A percentile compares a stretch with the other conserved stretches of the same genome.
Conservation (phyloP, 2,113 vertebrate genomes). For the Sorex fumeus region DNA sequence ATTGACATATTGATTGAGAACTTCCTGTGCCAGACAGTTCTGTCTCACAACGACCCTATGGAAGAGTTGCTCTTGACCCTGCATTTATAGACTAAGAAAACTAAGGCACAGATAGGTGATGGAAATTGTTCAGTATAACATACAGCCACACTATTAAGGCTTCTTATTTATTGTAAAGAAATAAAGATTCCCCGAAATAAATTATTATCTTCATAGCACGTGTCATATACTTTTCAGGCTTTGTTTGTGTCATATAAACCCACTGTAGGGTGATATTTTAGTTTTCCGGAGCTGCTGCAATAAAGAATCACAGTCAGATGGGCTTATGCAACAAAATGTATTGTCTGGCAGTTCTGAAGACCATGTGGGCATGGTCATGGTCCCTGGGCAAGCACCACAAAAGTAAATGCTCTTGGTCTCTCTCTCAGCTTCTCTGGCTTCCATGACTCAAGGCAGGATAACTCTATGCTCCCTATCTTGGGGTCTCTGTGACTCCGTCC, state of each 20-base stretch:
- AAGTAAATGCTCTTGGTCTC: background rate
- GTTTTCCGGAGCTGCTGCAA: background rate
- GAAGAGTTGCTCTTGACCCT: no score
- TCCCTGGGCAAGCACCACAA: background rate
- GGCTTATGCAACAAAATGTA: background rate
- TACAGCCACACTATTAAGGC: background rate
- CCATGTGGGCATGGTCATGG: background rate
- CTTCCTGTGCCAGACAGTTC: background rate
- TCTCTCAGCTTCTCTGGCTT: background rate
- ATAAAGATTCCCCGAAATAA: background rate
- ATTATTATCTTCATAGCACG: background rate
- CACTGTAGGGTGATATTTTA: background rate
- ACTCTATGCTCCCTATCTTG: background rate
- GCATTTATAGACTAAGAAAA: background rate
- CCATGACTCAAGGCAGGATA: background rate
- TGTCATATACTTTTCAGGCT: background rate
- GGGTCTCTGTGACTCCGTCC: background rate
- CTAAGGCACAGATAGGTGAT: background rate
- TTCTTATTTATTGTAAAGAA: conserved; percentile 18
- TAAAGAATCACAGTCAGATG: no score
- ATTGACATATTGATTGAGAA: background rate
- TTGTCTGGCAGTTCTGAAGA: background rate
- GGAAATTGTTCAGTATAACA: background rate
- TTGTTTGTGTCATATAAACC: background rate
- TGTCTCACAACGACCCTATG: background rate